Conservation (phyloP, 2,797 vertebrate species). For the Chaunax sp. region DNA sequence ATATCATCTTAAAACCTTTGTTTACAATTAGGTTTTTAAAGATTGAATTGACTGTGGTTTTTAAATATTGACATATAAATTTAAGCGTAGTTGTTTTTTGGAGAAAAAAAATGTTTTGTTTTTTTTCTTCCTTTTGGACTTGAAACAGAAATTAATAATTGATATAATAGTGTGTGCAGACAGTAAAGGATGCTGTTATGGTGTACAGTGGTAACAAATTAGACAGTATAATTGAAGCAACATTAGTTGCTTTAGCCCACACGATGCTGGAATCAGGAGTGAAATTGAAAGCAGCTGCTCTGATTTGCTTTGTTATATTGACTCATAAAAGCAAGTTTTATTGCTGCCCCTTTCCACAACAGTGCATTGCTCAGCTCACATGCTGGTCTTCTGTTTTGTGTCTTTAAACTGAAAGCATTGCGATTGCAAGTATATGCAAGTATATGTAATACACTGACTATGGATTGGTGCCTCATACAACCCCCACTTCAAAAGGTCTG, state of each 20-base stretch:
- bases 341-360: no score
- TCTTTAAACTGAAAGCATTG: no score
- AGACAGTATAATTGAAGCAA: background rate
- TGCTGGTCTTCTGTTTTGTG: no score
- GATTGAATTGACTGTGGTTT: slow-evolving; percentile 48
- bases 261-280: background rate
- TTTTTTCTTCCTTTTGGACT: no score
- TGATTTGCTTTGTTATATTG: background rate
- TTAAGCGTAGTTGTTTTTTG: slow-evolving; percentile 46
- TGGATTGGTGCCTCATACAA: no score
- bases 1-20: slow-evolving; percentile 50
- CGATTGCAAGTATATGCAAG: no score
- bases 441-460: no score
- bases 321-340: background rate
- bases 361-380: no score
- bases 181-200: background rate
- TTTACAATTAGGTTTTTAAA: slow-evolving; percentile 42
- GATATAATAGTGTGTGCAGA: slow-evolving; percentile 9
- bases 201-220: no score
- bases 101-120: slow-evolving; percentile 1
- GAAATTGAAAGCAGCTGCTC: background rate
- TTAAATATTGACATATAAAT: slow-evolving; percentile 60
- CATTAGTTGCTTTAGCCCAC: background rate
- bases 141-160: background rate
- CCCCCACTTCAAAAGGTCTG: no score